Evolutionary conservation across 1,140 invertebrate species (phyloP), one percentile per base, ranked within the genome.

Genomic region (Tetramorium parvispinum): DNA sequence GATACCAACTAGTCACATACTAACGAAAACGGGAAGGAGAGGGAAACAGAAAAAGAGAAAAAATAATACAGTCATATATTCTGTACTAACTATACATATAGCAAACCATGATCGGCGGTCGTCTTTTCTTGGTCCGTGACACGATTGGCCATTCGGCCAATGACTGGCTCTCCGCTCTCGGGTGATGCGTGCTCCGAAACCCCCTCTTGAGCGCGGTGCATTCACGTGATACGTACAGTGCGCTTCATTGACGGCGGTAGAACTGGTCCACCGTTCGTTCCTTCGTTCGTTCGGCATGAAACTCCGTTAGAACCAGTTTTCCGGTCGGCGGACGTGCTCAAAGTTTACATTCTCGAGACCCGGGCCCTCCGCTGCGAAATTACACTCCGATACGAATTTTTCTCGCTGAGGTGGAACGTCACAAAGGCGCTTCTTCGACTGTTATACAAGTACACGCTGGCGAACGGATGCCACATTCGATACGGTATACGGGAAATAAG

Each of bases 271-370:
- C 59, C 55, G 87, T 76, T 27, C 27, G 71, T 40, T n/a, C 43
- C 77, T 49, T 66, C 82, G 71, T 40, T n/a, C 43, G 85, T 49
- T 66, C 82, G 75, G 87, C 51, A 89, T 89, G 81, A 89, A 88
- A 88, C 82, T 89, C 88, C 88, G 88, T 89, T 89, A 89, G 83
- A 89, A 89, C 88, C 83, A 89, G 88, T 89, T 88, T 85, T 77
- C 70, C 55, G 83, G 55, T 55, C 55, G 53, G 63, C 27, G 13
- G 78, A 79, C 73, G 81, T 32, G 32, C 32, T 32, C 32, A 32
- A 32, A 32, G 32, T 32, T 32, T 32, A 32, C 32, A 32, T 32
- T 32, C 32, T 32, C 32, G 32, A 32, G 32, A 3, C 32, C 32
- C 32, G 32, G 32, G 32, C 32, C 32, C 32, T 32, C 32, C 32